A percentile compares a stretch with the other conserved stretches of the same genome.
phyloP scores from a whole-genome alignment of 35 echinoderm and acorn worm genomes.

The Amphiura filiformis region DNA sequence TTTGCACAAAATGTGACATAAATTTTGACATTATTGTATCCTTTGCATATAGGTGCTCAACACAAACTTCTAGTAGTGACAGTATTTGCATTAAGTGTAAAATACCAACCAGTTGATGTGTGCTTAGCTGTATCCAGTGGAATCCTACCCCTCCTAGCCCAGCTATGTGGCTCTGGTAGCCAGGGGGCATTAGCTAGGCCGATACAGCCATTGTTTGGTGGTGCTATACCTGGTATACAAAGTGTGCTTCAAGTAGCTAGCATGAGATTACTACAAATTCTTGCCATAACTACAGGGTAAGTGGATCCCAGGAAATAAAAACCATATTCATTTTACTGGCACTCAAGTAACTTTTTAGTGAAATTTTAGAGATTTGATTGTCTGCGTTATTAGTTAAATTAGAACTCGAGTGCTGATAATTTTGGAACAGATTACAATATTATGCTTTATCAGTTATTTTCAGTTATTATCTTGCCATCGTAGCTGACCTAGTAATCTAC shows the following conservation, averaged over 20 bases:
- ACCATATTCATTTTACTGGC: too few relatives aligned
- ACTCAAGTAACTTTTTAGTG: too few relatives aligned
- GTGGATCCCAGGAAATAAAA: not conserved
- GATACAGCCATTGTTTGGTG: slow-evolving; percentile 57
- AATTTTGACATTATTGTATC: too few relatives aligned
- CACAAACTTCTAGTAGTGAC: slow-evolving; percentile 74
- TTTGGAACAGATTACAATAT: too few relatives aligned
- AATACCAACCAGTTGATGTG: slow-evolving; percentile 88
- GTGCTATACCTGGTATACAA: slow-evolving; percentile 53
- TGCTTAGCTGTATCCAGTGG: slow-evolving; percentile 82
- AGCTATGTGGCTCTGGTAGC: slow-evolving; percentile 50
- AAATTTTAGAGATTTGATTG: too few relatives aligned
- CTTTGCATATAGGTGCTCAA: slow-evolving; percentile 67
- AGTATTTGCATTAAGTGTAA: slow-evolving; percentile 95
- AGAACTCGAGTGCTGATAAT: too few relatives aligned
- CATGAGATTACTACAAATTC: slow-evolving; percentile 83
- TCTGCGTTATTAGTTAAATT: too few relatives aligned
- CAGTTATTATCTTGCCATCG: too few relatives aligned
- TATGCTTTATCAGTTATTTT: too few relatives aligned
- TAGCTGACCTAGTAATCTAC: too few relatives aligned
- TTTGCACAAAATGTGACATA: too few relatives aligned
- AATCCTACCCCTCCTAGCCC: slow-evolving; percentile 69
- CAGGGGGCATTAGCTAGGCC: slow-evolving; percentile 59
- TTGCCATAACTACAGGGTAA: slow-evolving; percentile 92
- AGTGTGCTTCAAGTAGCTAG: slow-evolving; percentile 89